Conservation (phyloP, 2,797 vertebrate species). For the Sebastes hubbsi region DNA sequence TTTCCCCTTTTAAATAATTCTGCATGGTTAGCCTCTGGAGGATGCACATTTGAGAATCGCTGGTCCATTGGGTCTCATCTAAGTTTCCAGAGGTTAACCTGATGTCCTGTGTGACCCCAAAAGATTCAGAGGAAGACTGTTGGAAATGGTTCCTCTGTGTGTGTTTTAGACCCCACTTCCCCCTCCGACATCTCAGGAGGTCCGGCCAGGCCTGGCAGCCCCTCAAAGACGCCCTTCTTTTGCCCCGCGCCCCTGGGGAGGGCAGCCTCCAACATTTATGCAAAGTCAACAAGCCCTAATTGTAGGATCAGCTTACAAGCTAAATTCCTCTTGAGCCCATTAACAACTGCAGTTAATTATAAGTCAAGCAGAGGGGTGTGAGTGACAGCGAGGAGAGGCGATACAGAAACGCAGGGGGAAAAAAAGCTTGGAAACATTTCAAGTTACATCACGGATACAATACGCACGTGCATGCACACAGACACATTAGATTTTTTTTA, state of each 20-base stretch:
- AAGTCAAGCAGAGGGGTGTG: constrained; percentile 51
- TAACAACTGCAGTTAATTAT: constrained; percentile 83
- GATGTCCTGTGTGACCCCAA: constrained; percentile 55
- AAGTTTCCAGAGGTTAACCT: constrained; percentile 67
- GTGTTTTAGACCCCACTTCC: constrained; percentile 60
- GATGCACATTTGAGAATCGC: constrained; percentile 20
- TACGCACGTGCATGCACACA: constrained; percentile 8
- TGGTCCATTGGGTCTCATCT: constrained; percentile 48
- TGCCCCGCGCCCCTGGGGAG: constrained; percentile 70
- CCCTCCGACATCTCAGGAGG: constrained; percentile 66
- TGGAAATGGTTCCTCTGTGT: constrained; percentile 56
- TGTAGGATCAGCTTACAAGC: constrained; percentile 82
- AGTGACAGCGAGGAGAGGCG: constrained; percentile 45
- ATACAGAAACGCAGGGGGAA: constrained; percentile 22
- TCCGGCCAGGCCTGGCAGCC: constrained; percentile 64
- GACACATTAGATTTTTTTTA: constrained; percentile 38
- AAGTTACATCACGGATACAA: constrained; percentile 49
- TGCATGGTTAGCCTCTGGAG: constrained; percentile 11
- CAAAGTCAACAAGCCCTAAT: constrained; percentile 87
- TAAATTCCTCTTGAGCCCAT: constrained; percentile 82
- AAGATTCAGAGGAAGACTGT: constrained; percentile 50
- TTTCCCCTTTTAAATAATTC: constrained; percentile 30
- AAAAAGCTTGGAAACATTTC: constrained; percentile 43
- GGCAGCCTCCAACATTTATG: constrained; percentile 78
- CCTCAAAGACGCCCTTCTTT: constrained; percentile 79